Percentiles rank a stretch among this genome's conserved stretches.
These are phyloP conservation scores for Cyclura pinguis DNA, from an alignment of 2,797 vertebrate genomes.

Conservation along the genomic window DNA sequence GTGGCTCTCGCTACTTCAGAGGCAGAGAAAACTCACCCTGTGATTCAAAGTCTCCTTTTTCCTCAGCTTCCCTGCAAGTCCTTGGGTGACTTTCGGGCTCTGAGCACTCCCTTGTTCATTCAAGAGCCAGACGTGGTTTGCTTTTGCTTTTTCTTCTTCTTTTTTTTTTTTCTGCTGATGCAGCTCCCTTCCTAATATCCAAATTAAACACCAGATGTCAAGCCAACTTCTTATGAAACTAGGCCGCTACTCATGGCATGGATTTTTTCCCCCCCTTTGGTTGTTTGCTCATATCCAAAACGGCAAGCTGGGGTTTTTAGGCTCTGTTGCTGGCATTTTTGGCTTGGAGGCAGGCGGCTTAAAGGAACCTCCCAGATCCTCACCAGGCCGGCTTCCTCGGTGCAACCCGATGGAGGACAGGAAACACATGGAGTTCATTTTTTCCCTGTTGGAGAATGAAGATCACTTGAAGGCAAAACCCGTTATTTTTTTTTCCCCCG, in stretches of 20 bases:
- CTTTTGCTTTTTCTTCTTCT: neutral
- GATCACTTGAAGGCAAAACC: constrained; percentile 10
- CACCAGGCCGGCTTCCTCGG: constrained; percentile 40
- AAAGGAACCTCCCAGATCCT: neutral
- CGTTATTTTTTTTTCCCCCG: neutral
- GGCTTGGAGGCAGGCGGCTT: neutral
- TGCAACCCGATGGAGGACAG: constrained; percentile 34
- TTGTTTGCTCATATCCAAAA: neutral
- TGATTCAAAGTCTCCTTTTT: constrained; percentile 19
- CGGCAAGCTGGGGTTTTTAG: neutral
- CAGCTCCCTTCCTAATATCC: constrained; percentile 54
- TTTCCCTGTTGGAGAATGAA: constrained; percentile 23
- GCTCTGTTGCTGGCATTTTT: neutral
- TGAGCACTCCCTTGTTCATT: constrained; percentile 52
- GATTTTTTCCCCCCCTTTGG: neutral
- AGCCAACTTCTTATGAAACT: constrained; percentile 49
- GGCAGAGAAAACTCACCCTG: constrained; percentile 47
- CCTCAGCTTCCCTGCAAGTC: constrained; percentile 8
- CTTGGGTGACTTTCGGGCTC: constrained; percentile 24
- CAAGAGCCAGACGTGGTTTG: neutral
- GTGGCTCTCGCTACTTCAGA: neutral
- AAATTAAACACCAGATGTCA: constrained; percentile 62
- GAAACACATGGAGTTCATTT: constrained; percentile 59
- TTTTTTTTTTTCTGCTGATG: constrained; percentile 16
- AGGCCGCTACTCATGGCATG: neutral